Conservation (phyloP, 2,888 invertebrate genomes). For the Subacronicta megacephala region DNA sequence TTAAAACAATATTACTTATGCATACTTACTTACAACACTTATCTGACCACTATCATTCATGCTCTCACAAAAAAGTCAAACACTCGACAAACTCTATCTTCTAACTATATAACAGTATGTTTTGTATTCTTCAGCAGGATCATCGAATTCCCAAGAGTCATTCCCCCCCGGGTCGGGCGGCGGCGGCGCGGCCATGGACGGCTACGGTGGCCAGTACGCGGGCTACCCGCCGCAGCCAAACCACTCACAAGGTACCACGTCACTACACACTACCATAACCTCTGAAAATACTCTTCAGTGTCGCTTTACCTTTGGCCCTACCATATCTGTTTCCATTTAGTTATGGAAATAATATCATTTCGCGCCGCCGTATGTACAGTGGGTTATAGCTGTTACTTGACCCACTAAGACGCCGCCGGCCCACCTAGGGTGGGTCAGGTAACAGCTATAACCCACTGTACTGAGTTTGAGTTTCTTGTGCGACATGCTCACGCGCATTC, state of each 20-base stretch:
- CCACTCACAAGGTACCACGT: conserved; percentile 91
- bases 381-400: too few relatives aligned
- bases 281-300: conserved; percentile 12
- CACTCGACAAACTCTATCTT: too few relatives aligned
- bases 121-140: conserved; percentile 87
- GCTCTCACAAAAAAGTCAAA: too few relatives aligned
- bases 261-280: neutral
- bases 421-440: too few relatives aligned
- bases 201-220: conserved; percentile 91
- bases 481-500: neutral
- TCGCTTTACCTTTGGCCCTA: conserved; percentile 31
- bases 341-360: neutral
- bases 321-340: conserved; percentile 4
- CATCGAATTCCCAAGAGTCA: conserved; percentile 97
- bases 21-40: too few relatives aligned
- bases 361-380: neutral
- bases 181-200: conserved; percentile 93
- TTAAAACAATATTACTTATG: too few relatives aligned
- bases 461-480: neutral
- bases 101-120: neutral
- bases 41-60: too few relatives aligned
- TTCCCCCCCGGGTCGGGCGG: conserved; percentile 93
- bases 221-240: conserved; percentile 92
- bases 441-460: too few relatives aligned
- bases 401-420: too few relatives aligned